Conservation (phyloP, 2,888 invertebrate species). For the Hydrotaea cyrtoneurina region DNA sequence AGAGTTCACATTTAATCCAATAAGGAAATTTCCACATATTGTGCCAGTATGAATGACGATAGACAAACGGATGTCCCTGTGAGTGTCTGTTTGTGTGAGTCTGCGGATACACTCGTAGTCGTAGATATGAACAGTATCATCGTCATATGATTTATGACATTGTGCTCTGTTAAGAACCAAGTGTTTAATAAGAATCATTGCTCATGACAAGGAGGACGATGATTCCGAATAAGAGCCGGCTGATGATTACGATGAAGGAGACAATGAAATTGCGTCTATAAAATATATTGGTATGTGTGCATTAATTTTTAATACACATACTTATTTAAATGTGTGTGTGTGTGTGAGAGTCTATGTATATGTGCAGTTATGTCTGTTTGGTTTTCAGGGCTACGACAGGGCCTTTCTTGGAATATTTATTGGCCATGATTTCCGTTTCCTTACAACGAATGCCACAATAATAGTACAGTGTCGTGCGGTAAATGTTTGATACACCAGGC, state of each 20-base stretch:
- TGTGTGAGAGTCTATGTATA: neutral
- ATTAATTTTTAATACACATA: neutral
- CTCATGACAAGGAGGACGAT: neutral
- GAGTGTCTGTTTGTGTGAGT: neutral
- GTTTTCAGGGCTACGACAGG: neutral
- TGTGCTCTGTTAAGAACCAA: neutral
- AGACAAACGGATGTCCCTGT: neutral
- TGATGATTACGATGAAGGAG: neutral
- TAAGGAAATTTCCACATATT: slow-evolving; percentile 34
- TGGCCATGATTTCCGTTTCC: slow-evolving; percentile 23
- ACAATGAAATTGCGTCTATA: neutral
- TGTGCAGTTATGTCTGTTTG: neutral
- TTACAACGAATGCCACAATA: neutral
- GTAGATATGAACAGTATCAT: neutral
- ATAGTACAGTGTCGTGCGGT: neutral
- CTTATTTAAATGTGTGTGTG: neutral
- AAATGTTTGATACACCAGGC: too few species aligned
- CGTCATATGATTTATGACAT: slow-evolving; percentile 34
- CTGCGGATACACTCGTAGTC: neutral
- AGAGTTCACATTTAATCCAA: slow-evolving; percentile 19
- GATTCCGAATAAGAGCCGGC: neutral
- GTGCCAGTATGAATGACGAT: neutral
- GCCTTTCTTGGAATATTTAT: slow-evolving; percentile 18
- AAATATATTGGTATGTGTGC: neutral
- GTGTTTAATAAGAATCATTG: slow-evolving; percentile 29